Conservation (phyloP, 2,888 invertebrate species). For the Drosophila prolongata region DNA sequence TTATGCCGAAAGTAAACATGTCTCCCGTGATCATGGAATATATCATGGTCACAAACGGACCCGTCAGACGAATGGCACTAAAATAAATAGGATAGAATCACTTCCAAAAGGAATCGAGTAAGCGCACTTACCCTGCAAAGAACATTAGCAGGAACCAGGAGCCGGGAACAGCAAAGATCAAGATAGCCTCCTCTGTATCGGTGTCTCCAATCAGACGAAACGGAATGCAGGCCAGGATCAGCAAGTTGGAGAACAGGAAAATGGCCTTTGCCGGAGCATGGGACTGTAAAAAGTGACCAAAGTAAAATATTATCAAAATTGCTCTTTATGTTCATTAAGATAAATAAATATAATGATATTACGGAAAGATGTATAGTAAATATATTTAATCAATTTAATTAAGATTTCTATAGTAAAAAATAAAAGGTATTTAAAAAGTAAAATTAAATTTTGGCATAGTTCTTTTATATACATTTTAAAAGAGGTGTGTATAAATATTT, state of each 20-base stretch:
- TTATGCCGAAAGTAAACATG: constrained; percentile 99
- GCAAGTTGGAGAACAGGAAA: constrained; percentile 95
- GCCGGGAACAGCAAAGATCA: constrained; percentile 96
- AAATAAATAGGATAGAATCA: constrained; percentile 31
- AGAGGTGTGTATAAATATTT: no score
- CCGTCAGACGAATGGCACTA: constrained; percentile 96
- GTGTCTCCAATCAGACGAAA: constrained; percentile 90
- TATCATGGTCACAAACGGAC: constrained; percentile 99
- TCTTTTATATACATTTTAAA: no score
- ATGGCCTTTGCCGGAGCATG: constrained; percentile 98
- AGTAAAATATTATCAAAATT: no score
- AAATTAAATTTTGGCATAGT: no score
- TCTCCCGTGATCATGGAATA: constrained; percentile 99
- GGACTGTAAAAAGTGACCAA: constrained; percentile 86
- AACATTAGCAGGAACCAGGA: constrained; percentile 99
- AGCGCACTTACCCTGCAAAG: constrained; percentile 94
- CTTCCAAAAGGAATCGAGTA: no score
- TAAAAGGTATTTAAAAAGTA: no score
- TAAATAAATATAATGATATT: no score
- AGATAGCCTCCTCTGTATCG: constrained; percentile 94
- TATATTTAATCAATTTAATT: no score
- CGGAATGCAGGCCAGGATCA: constrained; percentile 95
- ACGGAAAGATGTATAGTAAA: no score
- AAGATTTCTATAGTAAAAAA: no score
- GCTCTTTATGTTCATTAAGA: no score